Evolutionary conservation across 2,113 vertebrate species (phyloP), one percentile per base, ranked within the genome.

Genomic region (Tretioscincus oriximinensis): DNA sequence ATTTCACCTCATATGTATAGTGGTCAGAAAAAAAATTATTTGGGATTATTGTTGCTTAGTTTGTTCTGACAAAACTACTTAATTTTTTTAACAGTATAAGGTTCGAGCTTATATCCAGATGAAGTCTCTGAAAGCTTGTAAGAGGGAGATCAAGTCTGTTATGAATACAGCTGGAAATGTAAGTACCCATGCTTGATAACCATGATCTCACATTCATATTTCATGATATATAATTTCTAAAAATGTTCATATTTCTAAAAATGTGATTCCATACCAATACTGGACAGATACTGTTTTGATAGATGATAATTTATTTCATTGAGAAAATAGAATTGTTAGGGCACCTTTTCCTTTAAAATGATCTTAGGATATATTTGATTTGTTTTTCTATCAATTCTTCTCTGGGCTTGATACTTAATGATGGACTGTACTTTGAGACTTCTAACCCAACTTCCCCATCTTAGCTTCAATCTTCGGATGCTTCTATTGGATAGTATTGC

Each of bases 141-240:
- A 99, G 92, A 95, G 98, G 84, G 98, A 99, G 90, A 99, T 99
- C 91, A 99, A 99, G 79, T 99, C 98, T 4, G 98, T 99, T 88
- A 99, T 99, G 98, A 99, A 99, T 91, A 99, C 98, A 64, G 95
- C 98, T 71, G 98, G 98, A 78, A 99, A 99, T 82, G 98, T 99
- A 91, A 97, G 98, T 96, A 64, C 80, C 73, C 14, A 7, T 47
- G 24, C 71, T 49, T 84, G 81, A 72, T 75, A 11, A 41, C 35
- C 35, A 41, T 41, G 35, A 41, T 41, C 35, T 29, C 12, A 9
- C 22, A 49, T 66, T 75, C 29, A 26, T 22, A 63, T 41, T 41
- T 41, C 35, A 41, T 41, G 35, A 41, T 41, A 41, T 5, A 41
- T 41, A 41, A 41, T 41, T 5, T 41, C 35, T n/a, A n/a, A n/a